phyloP scores from a whole-genome alignment of 2,113 vertebrate species.

The Sarotherodon lohbergeri region DNA sequence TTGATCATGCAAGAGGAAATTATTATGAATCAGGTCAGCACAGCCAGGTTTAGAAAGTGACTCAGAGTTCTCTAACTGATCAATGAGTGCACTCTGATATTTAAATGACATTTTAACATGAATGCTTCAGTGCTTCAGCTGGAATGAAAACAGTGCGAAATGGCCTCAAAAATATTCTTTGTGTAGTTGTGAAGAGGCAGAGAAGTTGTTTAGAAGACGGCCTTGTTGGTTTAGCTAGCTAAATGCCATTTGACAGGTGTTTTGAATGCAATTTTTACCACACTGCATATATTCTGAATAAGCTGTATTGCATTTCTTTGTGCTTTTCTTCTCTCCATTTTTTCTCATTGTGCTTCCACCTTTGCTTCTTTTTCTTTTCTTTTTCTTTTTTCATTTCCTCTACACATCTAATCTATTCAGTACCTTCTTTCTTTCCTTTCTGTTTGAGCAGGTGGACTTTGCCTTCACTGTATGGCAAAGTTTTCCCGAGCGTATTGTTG shows the following conservation, averaged over 20 bases:
- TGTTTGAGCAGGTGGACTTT: slow-evolving; percentile 71
- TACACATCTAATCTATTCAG: background rate
- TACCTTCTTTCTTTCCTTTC: background rate
- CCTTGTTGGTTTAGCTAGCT: background rate
- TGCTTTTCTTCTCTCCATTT: background rate
- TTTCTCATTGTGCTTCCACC: background rate
- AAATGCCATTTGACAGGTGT: background rate
- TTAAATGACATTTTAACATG: background rate
- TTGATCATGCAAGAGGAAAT: background rate
- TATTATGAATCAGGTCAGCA: background rate
- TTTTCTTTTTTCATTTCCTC: background rate
- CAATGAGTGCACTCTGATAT: background rate
- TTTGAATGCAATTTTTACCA: background rate
- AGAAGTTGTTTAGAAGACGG: background rate
- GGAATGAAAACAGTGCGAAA: background rate
- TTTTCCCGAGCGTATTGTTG: slow-evolving; percentile 77
- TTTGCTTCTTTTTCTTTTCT: background rate
- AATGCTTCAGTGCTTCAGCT: background rate
- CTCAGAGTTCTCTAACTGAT: background rate
- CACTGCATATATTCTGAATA: background rate
- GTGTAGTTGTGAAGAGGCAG: background rate
- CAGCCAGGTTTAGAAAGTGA: background rate
- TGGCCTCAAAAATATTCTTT: background rate
- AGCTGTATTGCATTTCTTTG: background rate
- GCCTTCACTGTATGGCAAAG: slow-evolving; percentile 77